Conservation (phyloP, 2,888 invertebrate species). For the Operophtera brumata region DNA sequence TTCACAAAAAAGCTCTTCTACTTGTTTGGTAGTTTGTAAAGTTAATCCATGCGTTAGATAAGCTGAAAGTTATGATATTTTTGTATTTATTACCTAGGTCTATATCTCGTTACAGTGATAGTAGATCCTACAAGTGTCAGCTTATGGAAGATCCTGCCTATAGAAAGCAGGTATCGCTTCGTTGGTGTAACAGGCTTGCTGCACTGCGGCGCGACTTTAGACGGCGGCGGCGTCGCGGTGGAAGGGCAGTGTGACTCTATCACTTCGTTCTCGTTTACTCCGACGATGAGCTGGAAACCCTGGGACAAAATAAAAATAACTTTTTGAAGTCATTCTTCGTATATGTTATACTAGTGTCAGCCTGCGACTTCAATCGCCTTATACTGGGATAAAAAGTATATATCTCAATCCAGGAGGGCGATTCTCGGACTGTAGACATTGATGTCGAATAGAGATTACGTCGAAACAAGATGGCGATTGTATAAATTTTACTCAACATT, state of each 20-base stretch:
- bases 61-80: too few relatives aligned
- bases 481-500: too few relatives aligned
- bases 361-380: too few relatives aligned
- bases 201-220: conserved; percentile 72
- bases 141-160: conserved; percentile 97
- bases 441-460: too few relatives aligned
- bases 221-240: conserved; percentile 65
- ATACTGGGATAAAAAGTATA: background rate
- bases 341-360: too few relatives aligned
- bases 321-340: background rate
- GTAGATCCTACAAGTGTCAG: conserved; percentile 91
- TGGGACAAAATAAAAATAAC: conserved; percentile 46
- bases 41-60: too few relatives aligned
- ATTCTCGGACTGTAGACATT: too few relatives aligned
- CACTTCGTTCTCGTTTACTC: conserved; percentile 70
- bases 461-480: too few relatives aligned
- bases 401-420: background rate
- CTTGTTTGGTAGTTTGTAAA: too few relatives aligned
- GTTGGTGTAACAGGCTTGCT: conserved; percentile 68
- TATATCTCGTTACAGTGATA: conserved; percentile 96
- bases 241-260: conserved; percentile 67
- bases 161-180: conserved; percentile 92
- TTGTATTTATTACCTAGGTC: conserved; percentile 86
- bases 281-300: conserved; percentile 91
- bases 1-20: too few relatives aligned